Evolutionary conservation across 2,888 invertebrate genomes (phyloP), one percentile per base, ranked within the genome.

Genomic region (Latrodectus hesperus): DNA sequence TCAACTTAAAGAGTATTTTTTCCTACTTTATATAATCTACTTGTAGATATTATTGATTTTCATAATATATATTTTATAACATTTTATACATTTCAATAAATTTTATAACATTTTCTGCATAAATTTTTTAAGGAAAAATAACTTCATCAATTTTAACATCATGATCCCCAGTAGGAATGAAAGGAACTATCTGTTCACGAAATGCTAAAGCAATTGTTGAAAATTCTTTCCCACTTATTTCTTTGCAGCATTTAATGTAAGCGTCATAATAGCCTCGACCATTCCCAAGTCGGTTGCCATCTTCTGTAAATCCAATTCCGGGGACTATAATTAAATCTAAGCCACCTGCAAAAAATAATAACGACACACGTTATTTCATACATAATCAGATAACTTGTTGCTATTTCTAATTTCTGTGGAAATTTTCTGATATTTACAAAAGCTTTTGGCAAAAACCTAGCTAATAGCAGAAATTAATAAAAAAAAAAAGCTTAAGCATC

Each of bases 201-300:
- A 97, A 97, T 3, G 96, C 96, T 74, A 98, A 91, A 0, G 95
- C 98, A 71, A 94, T 91, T 2, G 93, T 93, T n/a, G 91, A 89
- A 9, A 92, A 92, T 14, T 87, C 88, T 8, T 79, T 78, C 64
- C 90, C 90, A 52, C 75, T 82, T 16, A 90, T 88, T 77, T 87
- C 88, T 8, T 79, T 79, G 89, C 93, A 93, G 72, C 91, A 91
- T 38, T 92, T 90, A 70, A 98, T 93, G 92, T 95, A 99, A 90
- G 94, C 94, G 92, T 99, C 99, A 91, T 99, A 99, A 92, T 97
- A 99, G 0, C 98, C 99, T 92, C 96, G 97, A 0, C 99, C 99
- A 91, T 98, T 92, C 1, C 94, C 94, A 70, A 93, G 90, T 51
- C 99, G 94, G 78, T 94, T 94, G 49, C 96, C 96, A 6, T 93